Percentiles rank a stretch among this genome's conserved stretches.
phyloP scores from a whole-genome alignment of 2,797 vertebrate species.

The Xiphophorus birchmanni region DNA sequence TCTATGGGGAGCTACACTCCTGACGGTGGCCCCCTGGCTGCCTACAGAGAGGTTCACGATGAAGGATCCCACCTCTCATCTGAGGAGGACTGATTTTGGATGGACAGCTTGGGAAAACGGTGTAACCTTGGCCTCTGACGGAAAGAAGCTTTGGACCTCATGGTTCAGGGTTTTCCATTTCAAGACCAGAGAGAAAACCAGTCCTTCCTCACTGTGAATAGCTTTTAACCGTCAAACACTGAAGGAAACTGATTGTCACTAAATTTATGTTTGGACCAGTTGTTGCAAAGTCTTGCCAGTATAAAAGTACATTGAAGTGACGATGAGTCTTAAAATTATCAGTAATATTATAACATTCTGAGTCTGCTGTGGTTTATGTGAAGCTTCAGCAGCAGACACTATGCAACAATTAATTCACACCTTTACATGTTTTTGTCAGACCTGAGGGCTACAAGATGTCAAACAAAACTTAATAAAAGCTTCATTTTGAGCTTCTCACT shows the following conservation, averaged over 20 bases:
- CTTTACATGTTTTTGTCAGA: conserved; percentile 3
- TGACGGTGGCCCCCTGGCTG: conserved; percentile 81
- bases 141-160: conserved; percentile 69
- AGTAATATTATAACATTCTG: conserved; percentile 16
- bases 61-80: conserved; percentile 83
- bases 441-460: conserved; percentile 7
- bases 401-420: neutral
- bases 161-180: conserved; percentile 62
- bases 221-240: conserved; percentile 52
- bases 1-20: conserved; percentile 85
- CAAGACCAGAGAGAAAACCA: conserved; percentile 56
- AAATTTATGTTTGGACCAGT: conserved; percentile 28
- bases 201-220: conserved; percentile 49
- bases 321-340: conserved; percentile 5
- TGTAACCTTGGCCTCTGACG: conserved; percentile 59
- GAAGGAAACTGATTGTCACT: conserved; percentile 56
- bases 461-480: conserved; percentile 45
- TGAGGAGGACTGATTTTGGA: conserved; percentile 83
- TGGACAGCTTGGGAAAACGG: conserved; percentile 60
- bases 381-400: conserved; percentile 16
- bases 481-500: neutral
- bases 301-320: conserved; percentile 28
- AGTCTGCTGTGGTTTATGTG: neutral
- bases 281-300: conserved; percentile 33
- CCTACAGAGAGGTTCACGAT: conserved; percentile 89